Evolutionary conservation across 1,140 invertebrate genomes (phyloP), one percentile per base, ranked within the genome.

Genomic region (Lepidurus apus): DNA sequence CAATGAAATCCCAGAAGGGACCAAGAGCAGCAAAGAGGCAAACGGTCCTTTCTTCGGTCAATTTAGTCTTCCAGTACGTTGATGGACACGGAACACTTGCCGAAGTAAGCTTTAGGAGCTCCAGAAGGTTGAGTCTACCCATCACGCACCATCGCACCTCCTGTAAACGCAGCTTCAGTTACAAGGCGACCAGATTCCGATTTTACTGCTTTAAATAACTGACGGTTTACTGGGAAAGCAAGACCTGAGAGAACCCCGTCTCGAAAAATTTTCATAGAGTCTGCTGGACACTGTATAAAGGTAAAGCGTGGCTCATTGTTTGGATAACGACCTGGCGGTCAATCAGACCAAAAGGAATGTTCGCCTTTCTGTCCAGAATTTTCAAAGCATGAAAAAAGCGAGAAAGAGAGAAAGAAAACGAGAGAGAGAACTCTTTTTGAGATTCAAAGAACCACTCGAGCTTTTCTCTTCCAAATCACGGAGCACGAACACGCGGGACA

Each of bases 261-360:
- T 9, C 17, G 6, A 17, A 65, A 65, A 17, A 7, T n/a, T 21
- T 65, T 65, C 53, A 65, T 65, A 21, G 53, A 65, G 9, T 65
- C 17, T 7, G 21, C 53, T 65, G 17, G 53, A 65, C 17, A 65
- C 17, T 65, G 17, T 65, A 65, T 65, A 17, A 65, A 65, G 53
- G 53, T 65, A 65, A 65, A 65, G 53, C 53, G 53, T 65, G 53
- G 53, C 53, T 65, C 53, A 65, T 65, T 65, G 53, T 65, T 65
- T 9, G 53, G 53, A 65, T 65, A 65, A 65, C 53, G 53, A 65
- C 53, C 53, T 11, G 21, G 21, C 13, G 53, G 53, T 65, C 53
- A 65, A 65, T 65, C 17, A 10, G 45, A 47, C 10, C 17, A 47
- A 47, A 17, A 47, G 53, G 53, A 65, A 65, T 65, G 53, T 65